Evolutionary conservation across 2,113 vertebrate genomes (phyloP), one percentile per base, ranked within the genome.

Genomic region (Pampusana beccarii): DNA sequence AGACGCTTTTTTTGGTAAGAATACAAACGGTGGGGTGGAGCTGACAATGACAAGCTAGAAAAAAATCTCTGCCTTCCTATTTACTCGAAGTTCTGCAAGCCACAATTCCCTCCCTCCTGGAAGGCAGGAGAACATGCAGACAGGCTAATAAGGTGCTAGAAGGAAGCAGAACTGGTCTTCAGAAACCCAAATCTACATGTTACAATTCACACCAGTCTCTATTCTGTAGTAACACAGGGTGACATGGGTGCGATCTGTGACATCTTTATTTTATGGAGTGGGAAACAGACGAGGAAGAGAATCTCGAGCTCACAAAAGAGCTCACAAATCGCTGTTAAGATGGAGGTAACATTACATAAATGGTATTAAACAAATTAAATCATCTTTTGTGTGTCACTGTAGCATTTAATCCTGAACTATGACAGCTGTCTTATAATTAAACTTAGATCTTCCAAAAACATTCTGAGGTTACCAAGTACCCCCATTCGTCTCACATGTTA

Each of bases 201-300:
- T 25, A 25, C 5, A 80, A 40, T 50, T 65, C 62, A 57, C 84
- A 5, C 20, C 34, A 82, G 29, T 26, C 23, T 44, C 34, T 73
- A 34, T 6, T 17, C 34, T 3, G 3, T 19, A 66, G 11, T 11
- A 54, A 46, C 44, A 46, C 17, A 46, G 17, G 42, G 42, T 19
- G 17, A 46, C 44, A 18, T 46, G 18, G 58, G 23, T 31, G 10
- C 18, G 11, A 58, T 0, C 0, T 6, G 4, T 24, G 16, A 16
- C 11, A 33, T 2, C 25, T 58, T 50, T 29, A 33, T 29, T 75
- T 75, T 31, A 77, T 38, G 12, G n/a, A 66, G 7, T 3, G 25
- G 33, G 26, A 79, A 53, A 25, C 33, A 44, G 1, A 2, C 8
- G n/a, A 42, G 15, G 21, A 40, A 25, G 13, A 90, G 25, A 66